phyloP scores from a whole-genome alignment of 1,140 invertebrate genomes.

The Leptinotarsa lineolata region DNA sequence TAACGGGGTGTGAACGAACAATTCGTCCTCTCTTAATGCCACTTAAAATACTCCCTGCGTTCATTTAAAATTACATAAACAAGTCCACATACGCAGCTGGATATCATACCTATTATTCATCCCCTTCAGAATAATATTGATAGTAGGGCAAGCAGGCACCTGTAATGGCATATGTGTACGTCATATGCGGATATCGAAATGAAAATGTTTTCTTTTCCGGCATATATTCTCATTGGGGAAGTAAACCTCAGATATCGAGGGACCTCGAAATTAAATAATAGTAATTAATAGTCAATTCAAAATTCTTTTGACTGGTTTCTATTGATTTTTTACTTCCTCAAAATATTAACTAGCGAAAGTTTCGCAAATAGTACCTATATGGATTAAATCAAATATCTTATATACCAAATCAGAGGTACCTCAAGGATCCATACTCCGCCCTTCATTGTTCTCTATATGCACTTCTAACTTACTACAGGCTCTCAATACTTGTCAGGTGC shows the following conservation, averaged over 20 bases:
- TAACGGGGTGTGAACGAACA: constrained; percentile 33
- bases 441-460: too few relatives aligned
- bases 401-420: too few relatives aligned
- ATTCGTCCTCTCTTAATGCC: constrained; percentile 30
- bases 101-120: constrained; percentile 36
- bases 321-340: too few relatives aligned
- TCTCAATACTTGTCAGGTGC: too few relatives aligned
- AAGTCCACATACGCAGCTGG: constrained; percentile 36
- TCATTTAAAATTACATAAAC: constrained; percentile 41
- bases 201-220: background rate
- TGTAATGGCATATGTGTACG: constrained; percentile 8
- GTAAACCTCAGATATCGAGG: background rate
- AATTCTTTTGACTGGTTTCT: background rate
- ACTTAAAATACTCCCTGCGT: constrained; percentile 28
- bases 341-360: too few relatives aligned
- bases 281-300: background rate
- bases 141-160: constrained; percentile 19
- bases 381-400: too few relatives aligned
- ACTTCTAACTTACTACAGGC: too few relatives aligned
- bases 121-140: constrained; percentile 35
- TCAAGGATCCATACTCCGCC: too few relatives aligned
- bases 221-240: background rate
- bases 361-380: too few relatives aligned
- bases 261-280: too few relatives aligned
- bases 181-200: background rate